Percentiles rank a stretch among this genome's conserved stretches.
phyloP scores from a whole-genome alignment of 2,888 invertebrate species.

The Ferrisia virgata region DNA sequence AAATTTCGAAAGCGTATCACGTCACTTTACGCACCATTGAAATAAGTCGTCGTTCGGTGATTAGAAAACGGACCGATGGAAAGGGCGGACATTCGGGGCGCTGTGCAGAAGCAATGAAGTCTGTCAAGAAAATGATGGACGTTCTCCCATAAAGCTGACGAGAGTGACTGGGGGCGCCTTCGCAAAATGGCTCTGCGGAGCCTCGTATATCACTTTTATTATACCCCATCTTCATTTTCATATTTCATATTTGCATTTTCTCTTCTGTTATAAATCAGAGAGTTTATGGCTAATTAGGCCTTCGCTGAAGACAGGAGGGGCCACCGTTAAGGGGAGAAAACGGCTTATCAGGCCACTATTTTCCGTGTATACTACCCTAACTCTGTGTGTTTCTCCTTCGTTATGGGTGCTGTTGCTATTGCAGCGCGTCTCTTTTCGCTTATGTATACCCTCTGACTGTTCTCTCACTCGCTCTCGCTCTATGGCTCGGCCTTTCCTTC shows the following conservation, averaged over 20 bases:
- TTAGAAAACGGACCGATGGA: constrained; percentile 42
- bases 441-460: background rate
- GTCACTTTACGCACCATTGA: constrained; percentile 46
- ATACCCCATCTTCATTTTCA: constrained; percentile 69
- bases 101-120: constrained; percentile 56
- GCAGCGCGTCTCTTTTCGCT: constrained; percentile 7
- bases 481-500: background rate
- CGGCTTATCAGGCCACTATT: constrained; percentile 46
- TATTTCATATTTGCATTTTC: constrained; percentile 56
- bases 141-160: constrained; percentile 71
- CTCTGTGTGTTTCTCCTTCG: constrained; percentile 27
- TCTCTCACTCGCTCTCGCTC: too few species aligned
- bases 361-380: constrained; percentile 40
- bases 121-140: constrained; percentile 70
- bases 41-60: constrained; percentile 46
- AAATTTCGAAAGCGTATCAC: constrained; percentile 40
- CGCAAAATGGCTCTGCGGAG: constrained; percentile 72
- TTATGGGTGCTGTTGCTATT: constrained; percentile 43
- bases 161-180: constrained; percentile 64
- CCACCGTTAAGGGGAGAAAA: constrained; percentile 48
- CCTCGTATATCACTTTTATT: constrained; percentile 77
- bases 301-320: constrained; percentile 51
- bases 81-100: constrained; percentile 39
- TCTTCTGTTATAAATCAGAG: constrained; percentile 62
- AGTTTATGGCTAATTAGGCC: constrained; percentile 65